Evolutionary conservation across 2,113 vertebrate species (phyloP), one percentile per base, ranked within the genome.

Genomic region (Heterocephalus glaber): DNA sequence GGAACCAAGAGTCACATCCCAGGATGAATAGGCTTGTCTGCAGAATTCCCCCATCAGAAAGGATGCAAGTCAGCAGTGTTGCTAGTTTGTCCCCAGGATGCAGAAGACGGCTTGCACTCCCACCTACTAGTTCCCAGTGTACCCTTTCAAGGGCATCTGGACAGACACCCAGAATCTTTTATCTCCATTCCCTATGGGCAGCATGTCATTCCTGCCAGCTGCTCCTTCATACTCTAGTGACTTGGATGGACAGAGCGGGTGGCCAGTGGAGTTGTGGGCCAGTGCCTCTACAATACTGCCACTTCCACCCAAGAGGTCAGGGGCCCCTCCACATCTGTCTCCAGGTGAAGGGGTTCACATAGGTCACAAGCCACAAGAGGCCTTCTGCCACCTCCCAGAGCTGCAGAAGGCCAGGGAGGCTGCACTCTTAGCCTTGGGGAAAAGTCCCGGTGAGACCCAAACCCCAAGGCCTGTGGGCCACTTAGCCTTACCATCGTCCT

Each of bases 401-500:
- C 82, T 76, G 2, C 80, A 86, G 86, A 96, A 74, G 63, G 83
- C 85, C 68, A 38, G 86, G 68, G 88, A 76, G 72, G 65, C 79
- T 89, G 17, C 13, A 22, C 52, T 66, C 35, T 56, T 44, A 76
- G 86, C 96, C 89, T 89, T 82, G 86, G 84, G 96, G 95, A 86
- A 61, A 93, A 90, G 86, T 87, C 86, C 76, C 84, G 16, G 0
- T 41, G 24, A 93, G 84, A 93, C 90, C 84, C 22, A 80, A 92
- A 83, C 79, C 38, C 76, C 4, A 24, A 26, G 38, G 72, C 95
- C 85, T 86, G 0, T 0, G 38, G 68, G 85, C 58, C 61, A 0
- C 90, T 95, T 86, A 89, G 96, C 95, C 96, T 97, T 97, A 97
- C 94, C 94, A 88, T 89, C 89, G 7, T 96, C 81, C 66, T 95